Conservation (phyloP, 2,797 vertebrate species). For the Cyprinella venusta region DNA sequence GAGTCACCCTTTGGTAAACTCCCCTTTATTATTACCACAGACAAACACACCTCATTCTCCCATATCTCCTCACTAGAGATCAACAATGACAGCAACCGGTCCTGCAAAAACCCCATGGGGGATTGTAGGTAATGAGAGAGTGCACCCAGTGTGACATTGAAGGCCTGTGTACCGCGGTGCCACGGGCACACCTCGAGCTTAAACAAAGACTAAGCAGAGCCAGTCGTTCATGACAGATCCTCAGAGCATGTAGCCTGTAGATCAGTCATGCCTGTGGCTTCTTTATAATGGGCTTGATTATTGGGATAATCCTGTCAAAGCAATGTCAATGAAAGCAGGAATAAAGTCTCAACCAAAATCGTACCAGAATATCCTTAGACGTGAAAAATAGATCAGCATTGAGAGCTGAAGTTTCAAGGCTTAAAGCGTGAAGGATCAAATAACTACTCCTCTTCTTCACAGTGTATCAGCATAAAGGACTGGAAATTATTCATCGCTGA, state of each 20-base stretch:
- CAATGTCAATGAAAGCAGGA: conserved; percentile 52
- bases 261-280: conserved; percentile 49
- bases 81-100: conserved; percentile 26
- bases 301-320: conserved; percentile 56
- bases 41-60: conserved; percentile 10
- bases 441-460: conserved; percentile 4
- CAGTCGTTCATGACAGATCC: conserved; percentile 38
- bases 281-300: conserved; percentile 56
- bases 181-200: conserved; percentile 34
- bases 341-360: conserved; percentile 34
- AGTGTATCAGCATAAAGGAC: conserved; percentile 2
- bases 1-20: conserved; percentile 24
- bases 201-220: conserved; percentile 36
- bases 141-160: conserved; percentile 50
- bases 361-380: not conserved
- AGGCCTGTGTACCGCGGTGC: conserved; percentile 3
- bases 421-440: conserved; percentile 23
- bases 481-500: conserved; percentile 2
- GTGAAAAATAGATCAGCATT: not conserved
- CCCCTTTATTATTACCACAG: conserved; percentile 15
- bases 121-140: conserved; percentile 42
- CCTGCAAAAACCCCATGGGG: conserved; percentile 19
- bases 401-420: not conserved
- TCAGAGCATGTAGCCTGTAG: conserved; percentile 23
- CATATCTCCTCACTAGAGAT: conserved; percentile 36